Conservation (phyloP, 2,113 vertebrate species). For the Proterorhinus semilunaris region DNA sequence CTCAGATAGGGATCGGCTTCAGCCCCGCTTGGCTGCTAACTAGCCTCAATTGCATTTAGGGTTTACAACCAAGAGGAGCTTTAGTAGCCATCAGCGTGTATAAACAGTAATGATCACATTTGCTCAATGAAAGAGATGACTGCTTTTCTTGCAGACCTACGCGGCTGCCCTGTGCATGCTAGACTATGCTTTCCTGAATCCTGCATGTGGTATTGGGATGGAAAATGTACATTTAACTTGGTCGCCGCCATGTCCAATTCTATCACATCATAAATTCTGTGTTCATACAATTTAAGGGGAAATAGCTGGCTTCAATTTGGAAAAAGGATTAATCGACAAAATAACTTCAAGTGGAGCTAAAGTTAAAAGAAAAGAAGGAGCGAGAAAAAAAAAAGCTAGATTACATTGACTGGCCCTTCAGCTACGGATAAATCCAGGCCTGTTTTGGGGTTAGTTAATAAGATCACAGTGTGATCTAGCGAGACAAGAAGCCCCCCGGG, state of each 20-base stretch:
- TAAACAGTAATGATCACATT: slow-evolving; percentile 69
- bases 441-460: slow-evolving; percentile 12
- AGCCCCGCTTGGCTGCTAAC: slow-evolving; percentile 63
- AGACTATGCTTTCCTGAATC: slow-evolving; percentile 22
- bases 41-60: slow-evolving; percentile 62
- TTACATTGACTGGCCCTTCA: slow-evolving; percentile 8
- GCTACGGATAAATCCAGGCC: slow-evolving; percentile 18
- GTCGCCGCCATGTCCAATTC: neutral
- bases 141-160: slow-evolving; percentile 51
- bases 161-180: slow-evolving; percentile 29
- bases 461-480: slow-evolving; percentile 12
- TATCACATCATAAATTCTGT: neutral
- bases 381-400: slow-evolving; percentile 30
- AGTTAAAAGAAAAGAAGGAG: slow-evolving; percentile 28
- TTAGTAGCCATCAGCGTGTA: slow-evolving; percentile 64
- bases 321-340: neutral
- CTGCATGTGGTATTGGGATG: neutral
- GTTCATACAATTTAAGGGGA: neutral
- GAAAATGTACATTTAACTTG: neutral
- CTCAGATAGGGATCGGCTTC: slow-evolving; percentile 70
- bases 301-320: neutral
- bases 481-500: slow-evolving; percentile 10
- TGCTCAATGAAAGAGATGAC: slow-evolving; percentile 64
- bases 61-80: slow-evolving; percentile 51
- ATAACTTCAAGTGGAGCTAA: neutral